Percentiles rank a stretch among this genome's conserved stretches.
Evolutionary conservation across 2,888 invertebrate genomes (phyloP).

Genomic region (Apoderus coryli): DNA sequence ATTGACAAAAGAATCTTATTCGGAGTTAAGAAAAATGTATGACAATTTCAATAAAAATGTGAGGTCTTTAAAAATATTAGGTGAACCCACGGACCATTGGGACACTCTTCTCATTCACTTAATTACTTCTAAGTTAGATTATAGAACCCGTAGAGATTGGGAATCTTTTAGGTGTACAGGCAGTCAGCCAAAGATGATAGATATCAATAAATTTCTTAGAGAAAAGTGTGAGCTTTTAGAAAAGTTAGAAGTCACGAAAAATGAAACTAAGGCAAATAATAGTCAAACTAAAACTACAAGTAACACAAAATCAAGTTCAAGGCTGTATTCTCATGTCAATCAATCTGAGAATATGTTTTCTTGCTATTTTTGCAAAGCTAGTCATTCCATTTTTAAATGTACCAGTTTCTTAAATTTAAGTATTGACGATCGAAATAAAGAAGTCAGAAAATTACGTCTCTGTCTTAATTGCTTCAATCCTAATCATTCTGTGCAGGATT

Average conservation of each 20-base stretch:
- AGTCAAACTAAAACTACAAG: no score
- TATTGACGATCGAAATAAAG: slow-evolving; percentile 5
- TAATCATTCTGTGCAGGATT: slow-evolving; percentile 6
- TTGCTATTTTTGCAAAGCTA: slow-evolving; percentile 10
- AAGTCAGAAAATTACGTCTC: slow-evolving; percentile 8
- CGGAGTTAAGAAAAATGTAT: slow-evolving; percentile 6
- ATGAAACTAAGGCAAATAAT: no score
- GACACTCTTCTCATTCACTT: slow-evolving; percentile 10
- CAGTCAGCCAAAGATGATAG: slow-evolving; percentile 3
- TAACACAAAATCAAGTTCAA: no score
- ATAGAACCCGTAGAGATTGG: slow-evolving; percentile 10
- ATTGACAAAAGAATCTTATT: slow-evolving; percentile 7
- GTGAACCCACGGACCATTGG: slow-evolving; percentile 7
- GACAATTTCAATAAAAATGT: slow-evolving; percentile 9
- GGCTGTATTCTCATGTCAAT: no score
- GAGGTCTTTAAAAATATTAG: slow-evolving; percentile 7
- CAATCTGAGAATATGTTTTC: no score
- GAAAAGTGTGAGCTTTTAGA: slow-evolving; percentile 10
- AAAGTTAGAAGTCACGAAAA: slow-evolving; percentile 5
- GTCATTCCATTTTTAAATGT: slow-evolving; percentile 12
- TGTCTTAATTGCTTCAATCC: slow-evolving; percentile 11
- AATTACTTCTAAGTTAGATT: slow-evolving; percentile 11
- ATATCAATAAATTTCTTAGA: slow-evolving; percentile 9
- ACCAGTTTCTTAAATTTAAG: slow-evolving; percentile 4
- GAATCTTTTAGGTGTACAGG: slow-evolving; percentile 6